Evolutionary conservation across 1,140 invertebrate species (phyloP).

Genomic region (Macrosteles quadrilineatus): DNA sequence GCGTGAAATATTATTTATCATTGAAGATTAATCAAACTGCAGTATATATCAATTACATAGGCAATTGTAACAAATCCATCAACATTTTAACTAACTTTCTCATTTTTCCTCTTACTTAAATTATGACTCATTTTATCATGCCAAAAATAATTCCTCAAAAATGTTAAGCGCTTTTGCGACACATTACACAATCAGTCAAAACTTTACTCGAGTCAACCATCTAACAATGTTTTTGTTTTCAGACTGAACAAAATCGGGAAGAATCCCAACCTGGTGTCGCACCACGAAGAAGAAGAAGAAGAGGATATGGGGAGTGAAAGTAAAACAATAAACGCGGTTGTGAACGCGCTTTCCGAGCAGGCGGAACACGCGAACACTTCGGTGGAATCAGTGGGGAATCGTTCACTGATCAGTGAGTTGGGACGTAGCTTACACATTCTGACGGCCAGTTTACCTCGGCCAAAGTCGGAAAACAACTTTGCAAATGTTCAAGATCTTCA

Average conservation of each 20-base stretch:
- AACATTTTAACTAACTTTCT: too few relatives aligned
- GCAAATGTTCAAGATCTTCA: conserved; percentile 60
- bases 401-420: conserved; percentile 54
- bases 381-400: conserved; percentile 66
- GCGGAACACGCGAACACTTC: conserved; percentile 78
- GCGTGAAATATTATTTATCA: too few relatives aligned
- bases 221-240: too few relatives aligned
- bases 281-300: conserved; percentile 69
- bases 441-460: conserved; percentile 62
- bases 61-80: too few relatives aligned
- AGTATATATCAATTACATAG: too few relatives aligned
- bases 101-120: too few relatives aligned
- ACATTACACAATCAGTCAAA: too few relatives aligned
- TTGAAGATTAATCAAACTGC: too few relatives aligned
- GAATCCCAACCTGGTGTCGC: conserved; percentile 94
- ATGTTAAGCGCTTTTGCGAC: too few relatives aligned
- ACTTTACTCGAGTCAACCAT: too few relatives aligned
- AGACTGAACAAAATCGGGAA: conserved; percentile 98
- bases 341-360: conserved; percentile 85
- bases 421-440: conserved; percentile 54
- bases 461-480: conserved; percentile 83
- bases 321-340: conserved; percentile 88
- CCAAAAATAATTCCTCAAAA: too few relatives aligned
- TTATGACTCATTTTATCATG: too few relatives aligned
- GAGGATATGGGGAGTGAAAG: conserved; percentile 79